Conservation (phyloP, 2,888 invertebrate species). For the Gortyna flavago region DNA sequence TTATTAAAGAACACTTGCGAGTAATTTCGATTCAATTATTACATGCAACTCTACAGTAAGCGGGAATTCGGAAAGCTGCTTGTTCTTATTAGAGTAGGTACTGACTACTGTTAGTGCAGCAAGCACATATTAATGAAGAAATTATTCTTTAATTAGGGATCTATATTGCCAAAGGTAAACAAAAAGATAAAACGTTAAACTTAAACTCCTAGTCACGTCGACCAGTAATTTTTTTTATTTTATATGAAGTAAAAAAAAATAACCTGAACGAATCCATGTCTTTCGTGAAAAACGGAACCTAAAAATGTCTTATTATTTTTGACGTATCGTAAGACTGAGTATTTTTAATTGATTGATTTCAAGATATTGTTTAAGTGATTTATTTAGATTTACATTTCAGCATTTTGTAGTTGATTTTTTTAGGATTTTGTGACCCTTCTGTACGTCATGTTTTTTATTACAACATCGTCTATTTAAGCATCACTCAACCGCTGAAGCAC, state of each 20-base stretch:
- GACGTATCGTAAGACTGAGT: constrained; percentile 73
- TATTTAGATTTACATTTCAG: constrained; percentile 61
- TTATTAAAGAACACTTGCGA: constrained; percentile 5
- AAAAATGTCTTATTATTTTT: constrained; percentile 62
- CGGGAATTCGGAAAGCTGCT: background rate
- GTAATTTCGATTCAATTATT: constrained; percentile 8
- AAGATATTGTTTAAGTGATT: constrained; percentile 59
- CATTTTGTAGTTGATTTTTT: constrained; percentile 65
- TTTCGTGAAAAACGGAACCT: constrained; percentile 51
- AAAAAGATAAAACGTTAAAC: constrained; percentile 39
- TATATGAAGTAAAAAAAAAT: constrained; percentile 34
- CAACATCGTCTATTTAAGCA: constrained; percentile 18
- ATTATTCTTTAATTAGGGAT: constrained; percentile 25
- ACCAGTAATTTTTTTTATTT: constrained; percentile 56
- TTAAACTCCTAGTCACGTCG: constrained; percentile 69
- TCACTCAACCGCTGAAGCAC: constrained; percentile 16
- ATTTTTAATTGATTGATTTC: constrained; percentile 66
- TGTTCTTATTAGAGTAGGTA: background rate
- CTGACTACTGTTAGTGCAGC: background rate
- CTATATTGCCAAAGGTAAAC: constrained; percentile 57
- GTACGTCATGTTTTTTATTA: constrained; percentile 5
- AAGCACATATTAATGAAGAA: constrained; percentile 19
- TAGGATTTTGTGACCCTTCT: constrained; percentile 23
- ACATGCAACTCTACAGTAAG: background rate
- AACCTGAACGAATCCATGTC: constrained; percentile 50